A percentile compares a stretch with the other conserved stretches of the same genome.
phyloP scores from a whole-genome alignment of 2,113 vertebrate genomes.

The Leucopsar rothschildi region DNA sequence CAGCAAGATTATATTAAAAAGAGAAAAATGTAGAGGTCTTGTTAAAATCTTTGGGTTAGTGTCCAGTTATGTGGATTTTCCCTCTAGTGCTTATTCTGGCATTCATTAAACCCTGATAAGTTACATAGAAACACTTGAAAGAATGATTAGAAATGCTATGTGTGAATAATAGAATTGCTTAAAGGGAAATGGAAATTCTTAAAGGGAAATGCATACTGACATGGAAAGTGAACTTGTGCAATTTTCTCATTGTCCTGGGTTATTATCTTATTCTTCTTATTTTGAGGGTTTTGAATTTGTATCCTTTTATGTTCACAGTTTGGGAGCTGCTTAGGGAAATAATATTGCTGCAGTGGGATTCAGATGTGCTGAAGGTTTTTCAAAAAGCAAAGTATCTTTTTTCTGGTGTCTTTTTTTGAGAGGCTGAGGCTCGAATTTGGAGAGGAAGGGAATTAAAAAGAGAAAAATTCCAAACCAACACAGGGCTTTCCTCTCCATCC shows the following conservation, averaged over 20 bases:
- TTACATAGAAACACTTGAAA: constrained; percentile 66
- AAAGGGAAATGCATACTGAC: constrained; percentile 66
- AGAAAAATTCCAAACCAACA: not conserved
- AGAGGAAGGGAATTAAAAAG: not conserved
- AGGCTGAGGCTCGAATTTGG: not conserved
- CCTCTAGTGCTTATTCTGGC: constrained; percentile 61
- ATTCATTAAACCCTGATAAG: constrained; percentile 66
- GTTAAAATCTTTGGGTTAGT: constrained; percentile 60
- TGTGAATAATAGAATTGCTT: constrained; percentile 67
- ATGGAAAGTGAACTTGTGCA: constrained; percentile 45
- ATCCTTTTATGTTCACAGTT: constrained; percentile 54
- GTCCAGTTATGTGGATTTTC: constrained; percentile 59
- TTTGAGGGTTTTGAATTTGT: constrained; percentile 23
- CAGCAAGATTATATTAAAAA: constrained; percentile 61
- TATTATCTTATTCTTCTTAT: constrained; percentile 34
- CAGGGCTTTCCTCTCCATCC: not conserved
- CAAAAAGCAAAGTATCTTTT: not conserved
- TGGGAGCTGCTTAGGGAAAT: constrained; percentile 34
- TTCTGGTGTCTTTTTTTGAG: not conserved
- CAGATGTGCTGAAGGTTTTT: not conserved
- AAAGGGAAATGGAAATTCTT: constrained; percentile 65
- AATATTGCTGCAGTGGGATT: not conserved
- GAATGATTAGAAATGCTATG: constrained; percentile 64
- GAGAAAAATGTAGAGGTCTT: constrained; percentile 45
- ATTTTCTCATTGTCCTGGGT: constrained; percentile 56